Conservation (phyloP, 1,140 invertebrate genomes). For the Agrilus planipennis region DNA sequence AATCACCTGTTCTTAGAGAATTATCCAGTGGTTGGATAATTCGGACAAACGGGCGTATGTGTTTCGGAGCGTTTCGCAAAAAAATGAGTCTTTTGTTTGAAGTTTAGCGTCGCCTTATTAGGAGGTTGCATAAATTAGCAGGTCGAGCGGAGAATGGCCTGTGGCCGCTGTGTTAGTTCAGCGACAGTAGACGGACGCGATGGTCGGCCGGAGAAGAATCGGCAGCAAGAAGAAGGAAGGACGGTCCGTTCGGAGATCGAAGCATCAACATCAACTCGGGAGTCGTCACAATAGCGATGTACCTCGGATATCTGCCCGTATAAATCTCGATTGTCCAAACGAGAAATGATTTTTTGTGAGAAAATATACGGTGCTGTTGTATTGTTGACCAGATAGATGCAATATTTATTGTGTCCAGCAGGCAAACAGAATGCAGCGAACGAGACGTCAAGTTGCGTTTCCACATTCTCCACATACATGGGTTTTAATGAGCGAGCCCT, state of each 20-base stretch:
- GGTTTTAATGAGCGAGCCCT: conserved; percentile 28
- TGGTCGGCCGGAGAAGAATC: too few species aligned
- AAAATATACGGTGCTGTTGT: conserved; percentile 26
- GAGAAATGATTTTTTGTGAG: conserved; percentile 25
- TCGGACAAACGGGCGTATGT: too few species aligned
- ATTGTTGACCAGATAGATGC: conserved; percentile 28
- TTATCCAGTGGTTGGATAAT: too few species aligned
- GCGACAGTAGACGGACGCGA: too few species aligned
- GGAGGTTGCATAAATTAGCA: conserved; percentile 17
- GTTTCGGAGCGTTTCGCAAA: too few species aligned
- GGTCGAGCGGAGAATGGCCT: conserved; percentile 6
- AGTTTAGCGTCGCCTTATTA: conserved; percentile 13
- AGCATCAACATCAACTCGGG: too few species aligned
- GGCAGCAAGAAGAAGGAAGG: too few species aligned
- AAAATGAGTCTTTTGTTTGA: conserved; percentile 14
- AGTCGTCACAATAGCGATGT: conserved; percentile 17
- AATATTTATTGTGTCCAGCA: conserved; percentile 30
- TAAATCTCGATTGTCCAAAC: conserved; percentile 22
- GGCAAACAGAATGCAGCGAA: conserved; percentile 24
- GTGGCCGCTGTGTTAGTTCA: too few species aligned
- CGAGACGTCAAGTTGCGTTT: conserved; percentile 23
- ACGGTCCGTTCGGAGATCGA: conserved; percentile 5
- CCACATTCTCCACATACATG: conserved; percentile 29
- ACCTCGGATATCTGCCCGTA: conserved; percentile 17
- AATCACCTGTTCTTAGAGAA: too few species aligned